Evolutionary conservation across 2,113 vertebrate genomes (phyloP), one percentile per base, ranked within the genome.

Genomic region (Entelurus aequoreus): DNA sequence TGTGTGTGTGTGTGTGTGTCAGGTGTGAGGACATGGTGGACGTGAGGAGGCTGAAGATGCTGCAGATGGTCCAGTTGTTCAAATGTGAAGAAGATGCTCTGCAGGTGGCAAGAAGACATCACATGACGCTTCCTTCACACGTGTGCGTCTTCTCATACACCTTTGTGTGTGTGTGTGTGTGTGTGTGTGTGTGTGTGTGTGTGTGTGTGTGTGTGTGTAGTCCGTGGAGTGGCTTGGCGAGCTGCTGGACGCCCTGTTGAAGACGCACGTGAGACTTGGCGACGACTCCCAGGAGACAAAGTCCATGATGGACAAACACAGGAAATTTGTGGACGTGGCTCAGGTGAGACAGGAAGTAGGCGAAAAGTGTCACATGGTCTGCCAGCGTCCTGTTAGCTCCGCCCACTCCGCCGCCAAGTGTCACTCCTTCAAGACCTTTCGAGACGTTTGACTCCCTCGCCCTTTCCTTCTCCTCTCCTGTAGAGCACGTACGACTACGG

Each of bases 401-500:
- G 3, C 49, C 16, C 21, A 54, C 53, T 9, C 10, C 3, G 28
- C 2, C 28, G 28, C 28, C 28, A 28, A 28, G 28, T 28, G 28
- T 28, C 28, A 28, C 28, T 28, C 28, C 28, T 28, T 28, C 28
- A 46, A 46, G 10, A 46, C 42, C 42, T 46, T 3, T 46, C 12
- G 42, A 46, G 9, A 58, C 11, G 21, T 8, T 13, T 19, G 50
- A 11, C 3, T 19, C n/a, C 36, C 28, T 60, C 4, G 14, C 11
- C 48, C 56, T 15, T 54, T 16, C 28, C 12, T 7, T 51, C 8
- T 50, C 49, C 38, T 49, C 38, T 38, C 60, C 42, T 8, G 5
- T 79, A 99, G 97, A 98, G 97, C 78, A 99, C 97, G 4, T 98
- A 99, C 0, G 97, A 99, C 84, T 99, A 99, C 4, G 97, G 97